phyloP scores from a whole-genome alignment of 2,797 vertebrate genomes.

The Merluccius polli region DNA sequence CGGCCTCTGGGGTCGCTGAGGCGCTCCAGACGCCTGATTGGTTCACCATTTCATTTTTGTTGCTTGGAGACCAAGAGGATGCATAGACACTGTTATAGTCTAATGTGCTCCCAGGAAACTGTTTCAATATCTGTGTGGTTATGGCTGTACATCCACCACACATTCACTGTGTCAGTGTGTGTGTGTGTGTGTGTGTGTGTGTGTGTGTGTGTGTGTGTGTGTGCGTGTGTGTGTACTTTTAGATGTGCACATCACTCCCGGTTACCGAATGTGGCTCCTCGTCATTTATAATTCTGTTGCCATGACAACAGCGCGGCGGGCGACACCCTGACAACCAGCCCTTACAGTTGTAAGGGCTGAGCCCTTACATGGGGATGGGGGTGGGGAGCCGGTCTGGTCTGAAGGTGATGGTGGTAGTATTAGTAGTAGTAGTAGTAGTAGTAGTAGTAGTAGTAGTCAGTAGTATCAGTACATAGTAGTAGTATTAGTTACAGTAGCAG shows the following conservation, averaged over 20 bases:
- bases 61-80: background rate
- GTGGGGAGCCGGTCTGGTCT: background rate
- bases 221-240: background rate
- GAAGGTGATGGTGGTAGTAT: background rate
- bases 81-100: background rate
- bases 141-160: background rate
- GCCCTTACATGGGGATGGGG: background rate
- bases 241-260: background rate
- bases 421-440: background rate
- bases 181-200: conserved; percentile 15
- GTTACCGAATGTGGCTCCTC: background rate
- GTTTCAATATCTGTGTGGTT: background rate
- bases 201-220: conserved; percentile 6
- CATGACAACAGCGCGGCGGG: background rate
- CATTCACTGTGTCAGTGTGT: conserved; percentile 1
- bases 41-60: background rate
- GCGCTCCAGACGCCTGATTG: background rate
- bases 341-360: background rate
- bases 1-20: background rate
- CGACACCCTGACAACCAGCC: background rate
- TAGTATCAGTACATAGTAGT: background rate
- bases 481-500: no score
- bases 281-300: background rate
- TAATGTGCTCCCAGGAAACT: background rate
- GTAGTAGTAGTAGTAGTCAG: background rate